Base-by-base conservation (phyloP, 2,797 vertebrate species). In the Hypotaenidia okinawae region DNA sequence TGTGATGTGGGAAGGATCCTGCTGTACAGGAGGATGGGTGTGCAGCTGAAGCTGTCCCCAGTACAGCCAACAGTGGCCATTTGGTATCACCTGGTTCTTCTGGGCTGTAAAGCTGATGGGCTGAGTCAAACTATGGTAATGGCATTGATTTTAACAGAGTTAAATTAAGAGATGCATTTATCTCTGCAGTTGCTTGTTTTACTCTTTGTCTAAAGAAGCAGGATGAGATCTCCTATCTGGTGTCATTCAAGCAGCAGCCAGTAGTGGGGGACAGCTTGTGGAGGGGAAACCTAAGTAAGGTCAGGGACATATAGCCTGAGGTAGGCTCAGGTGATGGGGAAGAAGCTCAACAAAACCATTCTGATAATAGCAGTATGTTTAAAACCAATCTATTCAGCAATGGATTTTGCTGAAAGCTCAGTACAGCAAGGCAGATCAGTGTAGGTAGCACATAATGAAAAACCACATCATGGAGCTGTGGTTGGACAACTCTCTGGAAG, bases 221-320 rank as follows among this genome's bases (percentile, higher is more conserved):
- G 54, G 47, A 37, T 54, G 70, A 81, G 55, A 49, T 28, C 58
- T 17, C 63, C 58, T 75, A 6, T 6, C 47, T 22, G 13, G 43
- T 68, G 54, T 72, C 35, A 10, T 30, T 62, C n/a, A 21, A 10
- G 43, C 18, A 27, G 58, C 61, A 88, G 37, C 27, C 28, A 33
- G 52, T 30, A 45, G 19, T 13, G 28, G 58, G 63, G 58, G 22
- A 54, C 55, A 54, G 41, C 0, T 0, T 30, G 47, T 30, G 45
- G n/a, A 18, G 57, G 37, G 17, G 23, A 54, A 27, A 13, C 0
- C 1, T 28, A 17, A 0, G 1, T 28, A 16, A 27, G 18, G 41
- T 35, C 51, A 23, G n/a, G 74, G 67, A 28, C 4, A 8, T 33
- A 14, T 5, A 68, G 49, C 43, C 70, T 45, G 28, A 49, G 41